Base-by-base conservation (phyloP, 2,797 vertebrate species). In the Hoplostethus mediterraneus region DNA sequence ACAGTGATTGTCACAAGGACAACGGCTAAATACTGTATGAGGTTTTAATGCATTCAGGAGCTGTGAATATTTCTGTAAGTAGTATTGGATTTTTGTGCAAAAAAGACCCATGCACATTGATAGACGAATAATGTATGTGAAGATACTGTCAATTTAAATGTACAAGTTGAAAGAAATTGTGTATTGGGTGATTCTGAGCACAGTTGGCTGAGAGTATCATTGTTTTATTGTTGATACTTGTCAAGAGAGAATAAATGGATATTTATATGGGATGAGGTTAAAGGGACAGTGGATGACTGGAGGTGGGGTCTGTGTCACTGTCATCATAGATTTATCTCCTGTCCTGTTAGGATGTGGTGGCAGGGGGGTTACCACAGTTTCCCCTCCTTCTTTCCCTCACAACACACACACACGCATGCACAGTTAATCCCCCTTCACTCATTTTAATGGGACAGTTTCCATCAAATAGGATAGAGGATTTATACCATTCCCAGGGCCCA, bases 391-490 rank as follows among this genome's bases (percentile, higher is more conserved):
- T 10, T 69, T 75, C 5, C 48, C 17, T 38, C 16, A 38, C 33
- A 10, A 40, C 25, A 45, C 68, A 38, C 65, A 44, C 58, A 53
- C 63, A 33, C 72, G 51, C 63, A 66, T 36, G 47, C 12, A 60
- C 6, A 30, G 45, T 81, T 83, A 87, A 85, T 91, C 84, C 54
- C 1, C 63, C 76, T 77, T 88, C 80, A 74, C 64, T 93, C 89
- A 90, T 83, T 90, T 82, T 92, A 91, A 91, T 87, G 73, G 86
- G 87, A 87, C 89, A 78, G 72, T 86, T 91, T 89, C 66, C 71
- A 66, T 70, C 52, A 54, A 49, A 71, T 58, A 47, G 45, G 44
- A 36, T 67, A 31, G 31, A 36, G 33, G 74, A 85, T 85, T 83
- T 64, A 73, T 72, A 57, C 64, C 44, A 48, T 77, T 82, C 64